Evolutionary conservation across 1,140 invertebrate species (phyloP).

Genomic region (Ceratina calcarata): DNA sequence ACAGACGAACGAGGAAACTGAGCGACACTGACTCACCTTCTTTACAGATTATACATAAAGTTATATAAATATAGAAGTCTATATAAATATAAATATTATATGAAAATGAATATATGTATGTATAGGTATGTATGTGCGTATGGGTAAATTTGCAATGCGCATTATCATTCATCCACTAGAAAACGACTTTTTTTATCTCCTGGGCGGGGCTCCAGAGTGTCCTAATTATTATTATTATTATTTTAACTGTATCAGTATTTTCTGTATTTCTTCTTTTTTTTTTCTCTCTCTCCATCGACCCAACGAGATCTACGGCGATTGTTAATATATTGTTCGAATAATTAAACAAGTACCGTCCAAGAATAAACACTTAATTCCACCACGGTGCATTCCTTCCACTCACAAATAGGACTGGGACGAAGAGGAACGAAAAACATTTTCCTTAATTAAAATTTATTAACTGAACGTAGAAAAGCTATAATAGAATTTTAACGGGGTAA

Average conservation of each 20-base stretch:
- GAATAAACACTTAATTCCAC: constrained; percentile 76
- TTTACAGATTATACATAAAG: constrained; percentile 68
- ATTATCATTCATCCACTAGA: constrained; percentile 52
- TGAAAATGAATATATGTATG: constrained; percentile 52
- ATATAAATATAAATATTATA: constrained; percentile 57
- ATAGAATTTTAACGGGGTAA: not conserved
- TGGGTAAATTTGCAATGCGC: constrained; percentile 29
- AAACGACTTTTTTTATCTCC: constrained; percentile 72
- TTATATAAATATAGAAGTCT: constrained; percentile 52
- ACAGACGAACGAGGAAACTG: constrained; percentile 45
- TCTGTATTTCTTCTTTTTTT: constrained; percentile 75
- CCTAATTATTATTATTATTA: constrained; percentile 63
- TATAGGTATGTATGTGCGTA: constrained; percentile 68
- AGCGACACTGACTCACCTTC: constrained; percentile 42
- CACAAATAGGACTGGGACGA: not conserved
- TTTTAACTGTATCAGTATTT: constrained; percentile 78
- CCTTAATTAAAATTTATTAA: no score
- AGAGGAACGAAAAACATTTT: no score
- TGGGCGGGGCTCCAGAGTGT: constrained; percentile 75
- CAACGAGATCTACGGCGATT: constrained; percentile 73
- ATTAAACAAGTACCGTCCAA: constrained; percentile 80
- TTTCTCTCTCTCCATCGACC: constrained; percentile 66
- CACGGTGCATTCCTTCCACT: constrained; percentile 60
- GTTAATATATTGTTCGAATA: constrained; percentile 80
- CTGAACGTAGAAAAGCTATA: not conserved